Base-by-base conservation (phyloP, 2,888 invertebrate genomes). In the Branchellion lobata region DNA sequence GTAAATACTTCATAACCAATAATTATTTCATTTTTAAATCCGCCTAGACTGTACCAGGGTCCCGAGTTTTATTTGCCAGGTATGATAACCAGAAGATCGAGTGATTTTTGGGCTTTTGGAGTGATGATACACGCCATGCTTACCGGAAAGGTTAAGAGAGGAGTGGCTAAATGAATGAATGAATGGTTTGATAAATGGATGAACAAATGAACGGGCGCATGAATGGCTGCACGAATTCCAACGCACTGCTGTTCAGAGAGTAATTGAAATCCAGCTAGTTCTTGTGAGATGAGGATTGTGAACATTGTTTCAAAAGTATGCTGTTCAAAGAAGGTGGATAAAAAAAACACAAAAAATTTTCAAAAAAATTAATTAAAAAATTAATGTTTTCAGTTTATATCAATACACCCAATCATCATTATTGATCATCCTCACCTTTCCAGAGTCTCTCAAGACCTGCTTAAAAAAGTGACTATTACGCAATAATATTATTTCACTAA, bases 111-210 rank as follows among this genome's bases (percentile, higher is more conserved):
- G 77, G 57, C 57, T 31, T 36, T 77, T 21, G 77, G 77, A 18
- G 77, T 77, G 18, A 65, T 65, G n/a, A 77, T 77, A 29, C 77
- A 77, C 34, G 77, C 77, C 27, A 77, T 77, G 77, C 65, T 77
- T 11, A 77, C 77, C 21, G 77, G 77, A 33, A 61, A 77, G 33
- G 77, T 77, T 24, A 51, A 27, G 27, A 53, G 27, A 5, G 8
- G 27, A 36, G 33, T 5, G 40, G 40, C 40, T 40, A n/a, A n/a
- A n/a, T n/a, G n/a, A n/a, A n/a, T n/a, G n/a, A n/a, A n/a, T n/a
- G n/a, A n/a, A n/a, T n/a, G n/a, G n/a, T n/a, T n/a, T n/a, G n/a
- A n/a, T n/a, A n/a, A n/a, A n/a, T n/a, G n/a, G n/a, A n/a, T n/a
- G n/a, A n/a, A n/a, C n/a, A n/a, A n/a, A n/a, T n/a, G n/a, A n/a